Evolutionary conservation across 2,888 invertebrate genomes (phyloP), one percentile per base, ranked within the genome.

Genomic region (Apodemia zela): DNA sequence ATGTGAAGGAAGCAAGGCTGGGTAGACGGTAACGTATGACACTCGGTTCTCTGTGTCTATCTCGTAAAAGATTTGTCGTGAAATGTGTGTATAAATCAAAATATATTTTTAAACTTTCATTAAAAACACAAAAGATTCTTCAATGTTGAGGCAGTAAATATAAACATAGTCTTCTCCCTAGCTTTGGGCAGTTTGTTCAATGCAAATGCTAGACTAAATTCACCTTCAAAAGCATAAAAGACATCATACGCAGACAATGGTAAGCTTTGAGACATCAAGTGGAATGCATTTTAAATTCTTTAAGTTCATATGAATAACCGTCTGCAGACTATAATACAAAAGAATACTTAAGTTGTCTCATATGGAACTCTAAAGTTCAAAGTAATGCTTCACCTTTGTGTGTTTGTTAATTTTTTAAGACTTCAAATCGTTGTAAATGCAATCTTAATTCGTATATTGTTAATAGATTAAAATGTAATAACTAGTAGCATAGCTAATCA

Each of bases 261-360:
- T 60, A 21, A 66, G 61, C 66, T 67, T 68, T 67, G 63, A 67
- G 59, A 64, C 62, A 57, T 17, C 65, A 67, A 68, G 68, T 68
- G 68, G 60, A 47, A 66, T 67, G 65, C 68, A 68, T 67, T 68
- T 64, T 67, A 66, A 66, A 67, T 68, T 64, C 66, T 67, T 67
- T 67, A 66, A 66, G 57, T 33, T 63, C 63, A 18, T 7, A 51
- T 51, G 51, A 51, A 51, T 51, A 13, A 51, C 11, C 18, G 18
- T 13, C 18, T 21, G 51, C 21, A 11, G 18, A 18, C 51, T 21
- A 21, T 21, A 21, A 51, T 18, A 51, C 51, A 51, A 51, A 51
- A 51, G 51, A 51, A 51, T 51, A 21, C 51, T 51, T 21, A 51
- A 51, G 51, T 21, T 21, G 54, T 54, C 25, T 54, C 25, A 25